Conservation (phyloP, 2,888 invertebrate genomes). For the Oxytorus armatus region DNA sequence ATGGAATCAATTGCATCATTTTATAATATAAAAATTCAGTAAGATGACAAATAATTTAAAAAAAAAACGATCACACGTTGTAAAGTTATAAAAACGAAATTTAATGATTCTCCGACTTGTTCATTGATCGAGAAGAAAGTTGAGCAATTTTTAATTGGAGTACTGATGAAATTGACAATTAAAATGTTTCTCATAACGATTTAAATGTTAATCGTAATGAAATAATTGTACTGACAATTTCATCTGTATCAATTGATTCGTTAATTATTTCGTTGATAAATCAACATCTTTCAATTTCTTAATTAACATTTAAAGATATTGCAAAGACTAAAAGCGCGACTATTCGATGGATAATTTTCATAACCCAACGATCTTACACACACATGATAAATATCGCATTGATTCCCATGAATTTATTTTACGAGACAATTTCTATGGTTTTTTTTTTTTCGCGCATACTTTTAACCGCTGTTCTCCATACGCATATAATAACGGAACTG, state of each 20-base stretch:
- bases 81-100: no score
- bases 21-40: no score
- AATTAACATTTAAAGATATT: no score
- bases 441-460: slow-evolving; percentile 2
- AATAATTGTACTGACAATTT: neutral
- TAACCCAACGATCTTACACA: neutral
- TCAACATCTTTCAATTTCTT: no score
- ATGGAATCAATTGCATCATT: no score
- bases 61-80: no score
- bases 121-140: slow-evolving; percentile 41
- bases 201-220: neutral
- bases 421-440: neutral
- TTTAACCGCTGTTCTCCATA: neutral
- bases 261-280: no score
- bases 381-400: neutral
- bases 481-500: slow-evolving; percentile 23
- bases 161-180: neutral
- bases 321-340: no score
- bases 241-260: neutral
- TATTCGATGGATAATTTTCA: neutral
- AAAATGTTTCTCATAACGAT: neutral
- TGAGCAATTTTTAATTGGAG: slow-evolving; percentile 28
- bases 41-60: no score
- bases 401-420: slow-evolving; percentile 18
- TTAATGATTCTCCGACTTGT: slow-evolving; percentile 3